Evolutionary conservation across 2,888 invertebrate genomes (phyloP).

Genomic region (Pachymerium ferrugineum): DNA sequence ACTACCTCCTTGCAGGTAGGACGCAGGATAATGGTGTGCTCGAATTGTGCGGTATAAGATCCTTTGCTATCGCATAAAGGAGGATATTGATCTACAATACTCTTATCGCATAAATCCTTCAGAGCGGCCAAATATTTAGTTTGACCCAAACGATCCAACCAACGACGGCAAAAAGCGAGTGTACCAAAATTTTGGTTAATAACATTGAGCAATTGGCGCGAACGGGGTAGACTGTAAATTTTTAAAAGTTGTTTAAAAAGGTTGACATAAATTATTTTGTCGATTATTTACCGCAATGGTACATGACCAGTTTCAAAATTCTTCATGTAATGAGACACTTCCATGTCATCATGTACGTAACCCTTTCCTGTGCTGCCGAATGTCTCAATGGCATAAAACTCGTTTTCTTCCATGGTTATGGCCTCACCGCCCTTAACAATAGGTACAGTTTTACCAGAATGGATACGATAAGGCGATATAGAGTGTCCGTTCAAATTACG

Average conservation of each 20-base stretch:
- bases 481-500: conserved; percentile 98
- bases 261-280: background rate
- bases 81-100: conserved; percentile 96
- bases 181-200: conserved; percentile 98
- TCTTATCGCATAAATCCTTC: conserved; percentile 96
- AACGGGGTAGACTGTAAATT: conserved; percentile 67
- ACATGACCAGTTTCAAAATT: conserved; percentile 88
- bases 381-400: conserved; percentile 98
- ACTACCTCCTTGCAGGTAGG: conserved; percentile 99
- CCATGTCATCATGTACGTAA: conserved; percentile 95
- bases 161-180: conserved; percentile 96
- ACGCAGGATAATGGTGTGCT: conserved; percentile 93
- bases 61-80: conserved; percentile 96
- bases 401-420: conserved; percentile 97
- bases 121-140: conserved; percentile 97
- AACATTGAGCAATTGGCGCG: conserved; percentile 80
- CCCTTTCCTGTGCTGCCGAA: conserved; percentile 94
- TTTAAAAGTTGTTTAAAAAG: background rate
- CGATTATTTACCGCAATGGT: conserved; percentile 63
- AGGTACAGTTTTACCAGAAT: conserved; percentile 96
- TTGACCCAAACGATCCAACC: conserved; percentile 95
- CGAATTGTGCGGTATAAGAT: conserved; percentile 98
- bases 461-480: conserved; percentile 90
- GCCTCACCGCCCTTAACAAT: conserved; percentile 98
- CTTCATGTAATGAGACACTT: conserved; percentile 99